These are phyloP conservation scores for Lithosia quadra DNA, from an alignment of 2,888 invertebrate genomes.

Conservation along the genomic window DNA sequence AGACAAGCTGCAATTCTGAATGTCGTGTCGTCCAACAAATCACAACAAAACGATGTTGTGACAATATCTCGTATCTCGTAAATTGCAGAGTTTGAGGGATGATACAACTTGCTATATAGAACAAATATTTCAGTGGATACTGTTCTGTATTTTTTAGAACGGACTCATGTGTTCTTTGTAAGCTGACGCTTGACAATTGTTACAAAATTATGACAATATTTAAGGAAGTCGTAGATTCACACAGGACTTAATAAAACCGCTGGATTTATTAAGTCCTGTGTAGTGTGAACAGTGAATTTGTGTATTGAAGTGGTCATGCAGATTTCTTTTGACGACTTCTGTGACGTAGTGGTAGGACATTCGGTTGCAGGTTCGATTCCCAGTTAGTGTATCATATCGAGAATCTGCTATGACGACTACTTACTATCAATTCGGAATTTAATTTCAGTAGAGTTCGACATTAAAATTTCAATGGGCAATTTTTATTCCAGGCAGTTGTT, in stretches of 20 bases:
- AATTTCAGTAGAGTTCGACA: not conserved
- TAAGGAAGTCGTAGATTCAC: conserved; percentile 2
- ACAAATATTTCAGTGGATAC: conserved; percentile 11
- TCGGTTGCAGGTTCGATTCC: too few relatives aligned
- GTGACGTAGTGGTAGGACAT: too few relatives aligned
- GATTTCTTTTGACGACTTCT: too few relatives aligned
- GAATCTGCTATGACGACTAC: not conserved
- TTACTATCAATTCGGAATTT: not conserved
- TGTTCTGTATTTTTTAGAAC: conserved; percentile 10
- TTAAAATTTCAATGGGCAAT: conserved; percentile 21
- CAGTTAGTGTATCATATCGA: too few relatives aligned
- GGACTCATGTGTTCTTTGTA: conserved; percentile 18
- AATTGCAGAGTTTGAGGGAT: not conserved
- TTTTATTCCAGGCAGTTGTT: conserved; percentile 13
- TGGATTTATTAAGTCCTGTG: not conserved
- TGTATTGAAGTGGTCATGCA: not conserved
- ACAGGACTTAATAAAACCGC: too few relatives aligned
- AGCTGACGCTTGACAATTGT: not conserved
- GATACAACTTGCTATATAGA: not conserved
- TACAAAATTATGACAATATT: conserved; percentile 23
- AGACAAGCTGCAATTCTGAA: too few relatives aligned
- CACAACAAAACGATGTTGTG: not conserved
- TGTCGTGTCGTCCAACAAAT: conserved; percentile 32
- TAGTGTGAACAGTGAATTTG: conserved; percentile 10
- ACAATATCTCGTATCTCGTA: not conserved